Base-by-base conservation (phyloP, 1,140 invertebrate genomes). In the Bombus polaris region DNA sequence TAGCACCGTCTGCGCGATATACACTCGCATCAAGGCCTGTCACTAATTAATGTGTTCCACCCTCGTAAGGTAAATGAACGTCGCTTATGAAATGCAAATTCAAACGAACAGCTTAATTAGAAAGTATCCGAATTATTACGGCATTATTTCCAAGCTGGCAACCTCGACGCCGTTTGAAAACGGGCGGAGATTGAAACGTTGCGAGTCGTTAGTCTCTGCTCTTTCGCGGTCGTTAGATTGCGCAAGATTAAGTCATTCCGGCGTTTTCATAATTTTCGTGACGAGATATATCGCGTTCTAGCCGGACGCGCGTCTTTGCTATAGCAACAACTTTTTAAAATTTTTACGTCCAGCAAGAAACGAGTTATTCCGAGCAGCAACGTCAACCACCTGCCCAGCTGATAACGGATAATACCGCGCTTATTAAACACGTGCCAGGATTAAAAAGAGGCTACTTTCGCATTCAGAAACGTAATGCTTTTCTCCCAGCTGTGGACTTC, bases 381-480 rank as follows among this genome's bases (percentile, higher is more conserved):
- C 82, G 66, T 79, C 59, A 79, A 70, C 73, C 42, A 15, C 59
- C 28, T 28, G 9, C 35, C 25, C 22, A 8, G n/a, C 62, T 53
- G 25, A 77, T 74, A 53, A 35, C 39, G 83, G 47, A 84, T 53
- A 84, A 84, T 44, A 42, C 79, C 44, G 32, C 76, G 83, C 76
- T 84, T 79, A 84, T 84, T 84, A 84, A 84, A 79, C 83, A 75
- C 76, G 83, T 84, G 76, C 83, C 66, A 59, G 53, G 83, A 84
- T 84, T 84, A 80, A 84, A 84, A 79, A 77, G 62, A 68, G 66
- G 66, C 81, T 77, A 37, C 59, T 83, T 68, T 62, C 35, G 44
- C 44, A 83, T 83, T 83, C 81, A 77, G 73, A 28, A 77, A 77
- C 53, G 81, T 57, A 68, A 77, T 37, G 22, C 72, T 44, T 53